Base-by-base conservation (phyloP, 2,113 vertebrate genomes). In the Triplophysa dalaica region DNA sequence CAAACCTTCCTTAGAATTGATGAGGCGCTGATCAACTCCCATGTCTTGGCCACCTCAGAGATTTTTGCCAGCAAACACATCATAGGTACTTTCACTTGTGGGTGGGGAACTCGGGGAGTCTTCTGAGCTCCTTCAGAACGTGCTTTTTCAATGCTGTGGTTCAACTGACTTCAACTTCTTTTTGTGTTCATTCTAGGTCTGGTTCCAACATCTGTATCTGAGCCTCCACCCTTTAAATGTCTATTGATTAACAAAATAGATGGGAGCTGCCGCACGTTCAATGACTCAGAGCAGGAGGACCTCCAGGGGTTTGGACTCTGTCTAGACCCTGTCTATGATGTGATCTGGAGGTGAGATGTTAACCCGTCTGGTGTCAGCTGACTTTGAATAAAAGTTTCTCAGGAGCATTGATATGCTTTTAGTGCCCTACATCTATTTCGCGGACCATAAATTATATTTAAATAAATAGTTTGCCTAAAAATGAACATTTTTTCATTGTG, bases 1-100 rank as follows among this genome's bases (percentile, higher is more conserved):
- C 98, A 99, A 90, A 99, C 98, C 8, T 99, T 98, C 84, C 91
- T 99, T 70, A 91, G 98, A 66, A 99, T 99, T 0, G 98, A 99
- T 8, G 98, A 99, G 92, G 98, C 98, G 43, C 96, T 99, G 33
- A 99, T 99, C 88, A 99, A 99, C 92, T 97, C 97, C 72, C 98
- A 99, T 24, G 97, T 99, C 66, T 92, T 99, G 69, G 95, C 98
- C 78, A 98, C 97, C 61, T 99, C 98, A 3, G 97, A 99, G 91
- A 98, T 99, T 87, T 99, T 99, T 92, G 98, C 98, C 84, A 99
- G 96, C 92, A 96, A 95, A 84, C 95, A 98, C 86, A 99, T 99
- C 81, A 99, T 99, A 91, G 95, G 95, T 91, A 93, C n/a, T 13
- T 13, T 19, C 29, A 33, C 38, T 19, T 16, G 4, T 21, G 24